Evolutionary conservation across 1,140 invertebrate species (phyloP).

Genomic region (Thaumetopoea pityocampa): DNA sequence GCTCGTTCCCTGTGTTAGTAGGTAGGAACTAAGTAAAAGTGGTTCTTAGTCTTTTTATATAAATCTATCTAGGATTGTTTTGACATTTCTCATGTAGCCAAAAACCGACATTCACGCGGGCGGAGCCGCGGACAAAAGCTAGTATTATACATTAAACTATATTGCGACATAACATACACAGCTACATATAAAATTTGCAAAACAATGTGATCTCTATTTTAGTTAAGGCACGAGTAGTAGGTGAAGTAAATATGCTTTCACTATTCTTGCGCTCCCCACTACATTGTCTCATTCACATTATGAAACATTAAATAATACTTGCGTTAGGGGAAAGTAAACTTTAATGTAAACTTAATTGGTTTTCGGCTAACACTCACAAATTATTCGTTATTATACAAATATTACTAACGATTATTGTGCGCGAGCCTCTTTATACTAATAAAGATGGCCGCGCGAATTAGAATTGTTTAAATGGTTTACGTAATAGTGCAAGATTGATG

Average conservation of each 20-base stretch:
- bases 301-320: conserved; percentile 26
- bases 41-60: too few relatives aligned
- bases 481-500: conserved; percentile 10
- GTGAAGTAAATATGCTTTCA: conserved; percentile 29
- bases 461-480: conserved; percentile 26
- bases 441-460: conserved; percentile 19
- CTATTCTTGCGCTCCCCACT: conserved; percentile 17
- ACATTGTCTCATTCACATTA: conserved; percentile 33
- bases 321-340: conserved; percentile 34
- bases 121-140: too few relatives aligned
- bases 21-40: too few relatives aligned
- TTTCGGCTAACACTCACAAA: conserved; percentile 22
- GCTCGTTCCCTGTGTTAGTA: too few relatives aligned
- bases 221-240: too few relatives aligned
- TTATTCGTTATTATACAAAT: conserved; percentile 28
- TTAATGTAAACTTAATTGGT: conserved; percentile 34
- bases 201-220: conserved; percentile 5
- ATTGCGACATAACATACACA: too few relatives aligned
- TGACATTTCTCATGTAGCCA: too few relatives aligned
- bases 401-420: conserved; percentile 11
- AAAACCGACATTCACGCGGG: too few relatives aligned
- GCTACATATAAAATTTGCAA: too few relatives aligned
- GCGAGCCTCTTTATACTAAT: conserved; percentile 21
- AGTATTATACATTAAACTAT: too few relatives aligned
- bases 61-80: too few relatives aligned